A percentile compares a stretch with the other conserved stretches of the same genome.
phyloP scores from a whole-genome alignment of 2,888 invertebrate genomes.

The Sympetrum striolatum region DNA sequence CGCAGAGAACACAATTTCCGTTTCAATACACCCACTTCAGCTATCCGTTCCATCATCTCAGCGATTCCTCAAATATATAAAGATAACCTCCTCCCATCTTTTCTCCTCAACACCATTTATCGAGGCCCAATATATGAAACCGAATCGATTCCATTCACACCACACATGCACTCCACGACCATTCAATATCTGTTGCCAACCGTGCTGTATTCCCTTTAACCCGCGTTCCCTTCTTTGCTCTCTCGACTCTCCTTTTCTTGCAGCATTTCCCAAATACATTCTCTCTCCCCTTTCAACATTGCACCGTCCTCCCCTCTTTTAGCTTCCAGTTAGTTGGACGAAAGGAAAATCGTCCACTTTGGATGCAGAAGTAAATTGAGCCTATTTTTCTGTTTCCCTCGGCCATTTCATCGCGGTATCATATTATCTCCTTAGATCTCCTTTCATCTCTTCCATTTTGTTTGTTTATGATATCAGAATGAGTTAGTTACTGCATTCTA shows the following conservation, averaged over 20 bases:
- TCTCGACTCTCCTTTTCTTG: not conserved
- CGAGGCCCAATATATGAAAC: constrained; percentile 20
- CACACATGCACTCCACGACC: constrained; percentile 36
- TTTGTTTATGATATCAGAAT: no score
- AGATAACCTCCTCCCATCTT: not conserved
- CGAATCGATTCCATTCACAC: constrained; percentile 32
- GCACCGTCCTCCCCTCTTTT: not conserved
- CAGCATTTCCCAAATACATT: not conserved
- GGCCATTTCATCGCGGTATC: not conserved
- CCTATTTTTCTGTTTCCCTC: not conserved
- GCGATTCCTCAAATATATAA: not conserved
- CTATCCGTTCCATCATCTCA: not conserved
- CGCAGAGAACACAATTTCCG: no score
- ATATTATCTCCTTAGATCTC: not conserved
- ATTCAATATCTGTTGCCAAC: constrained; percentile 43
- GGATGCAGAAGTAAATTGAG: not conserved
- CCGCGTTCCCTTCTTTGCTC: not conserved
- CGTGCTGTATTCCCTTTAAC: constrained; percentile 31
- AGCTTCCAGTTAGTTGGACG: not conserved
- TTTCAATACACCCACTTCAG: not conserved
- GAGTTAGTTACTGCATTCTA: no score
- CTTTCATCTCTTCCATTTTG: not conserved
- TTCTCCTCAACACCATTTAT: constrained; percentile 12
- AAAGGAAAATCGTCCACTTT: not conserved
- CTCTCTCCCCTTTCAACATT: not conserved